Conservation (phyloP, 2,888 invertebrate species). For the Dysmachus trigonus region DNA sequence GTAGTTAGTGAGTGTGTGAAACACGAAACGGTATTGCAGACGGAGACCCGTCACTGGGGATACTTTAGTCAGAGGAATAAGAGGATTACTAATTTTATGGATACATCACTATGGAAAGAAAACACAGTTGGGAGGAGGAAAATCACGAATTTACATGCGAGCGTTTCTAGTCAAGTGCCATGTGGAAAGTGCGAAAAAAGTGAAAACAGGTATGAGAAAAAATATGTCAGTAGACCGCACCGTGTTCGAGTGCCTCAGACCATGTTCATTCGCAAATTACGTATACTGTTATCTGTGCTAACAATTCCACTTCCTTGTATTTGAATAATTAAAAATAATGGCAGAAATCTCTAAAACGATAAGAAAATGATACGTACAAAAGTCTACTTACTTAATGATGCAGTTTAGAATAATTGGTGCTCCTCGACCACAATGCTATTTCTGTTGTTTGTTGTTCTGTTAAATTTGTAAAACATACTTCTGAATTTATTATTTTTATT, state of each 20-base stretch:
- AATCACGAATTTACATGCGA: not conserved
- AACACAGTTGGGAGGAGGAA: not conserved
- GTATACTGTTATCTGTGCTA: not conserved
- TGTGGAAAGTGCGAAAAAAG: slow-evolving; percentile 45
- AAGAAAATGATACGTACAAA: not conserved
- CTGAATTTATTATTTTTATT: too few relatives aligned
- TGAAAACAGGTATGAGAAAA: slow-evolving; percentile 34
- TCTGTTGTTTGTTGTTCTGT: too few relatives aligned
- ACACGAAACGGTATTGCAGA: slow-evolving; percentile 38
- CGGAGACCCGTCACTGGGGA: slow-evolving; percentile 56
- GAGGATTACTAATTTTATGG: not conserved
- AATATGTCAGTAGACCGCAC: slow-evolving; percentile 21
- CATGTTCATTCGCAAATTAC: slow-evolving; percentile 8
- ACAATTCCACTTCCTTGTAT: not conserved
- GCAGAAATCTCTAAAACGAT: not conserved
- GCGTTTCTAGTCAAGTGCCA: slow-evolving; percentile 40
- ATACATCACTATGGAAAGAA: not conserved
- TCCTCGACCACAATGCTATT: not conserved
- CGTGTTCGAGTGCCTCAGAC: not conserved
- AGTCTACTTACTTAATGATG: not conserved
- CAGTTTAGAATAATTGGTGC: not conserved
- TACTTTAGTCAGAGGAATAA: slow-evolving; percentile 57
- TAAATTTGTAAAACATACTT: too few relatives aligned
- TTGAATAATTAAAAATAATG: not conserved
- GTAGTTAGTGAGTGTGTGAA: slow-evolving; percentile 20